Percentiles rank a stretch among this genome's conserved stretches.
phyloP scores from a whole-genome alignment of 30 jellyfish, hydroid and myxozoan species.

The Hydractinia echinata region DNA sequence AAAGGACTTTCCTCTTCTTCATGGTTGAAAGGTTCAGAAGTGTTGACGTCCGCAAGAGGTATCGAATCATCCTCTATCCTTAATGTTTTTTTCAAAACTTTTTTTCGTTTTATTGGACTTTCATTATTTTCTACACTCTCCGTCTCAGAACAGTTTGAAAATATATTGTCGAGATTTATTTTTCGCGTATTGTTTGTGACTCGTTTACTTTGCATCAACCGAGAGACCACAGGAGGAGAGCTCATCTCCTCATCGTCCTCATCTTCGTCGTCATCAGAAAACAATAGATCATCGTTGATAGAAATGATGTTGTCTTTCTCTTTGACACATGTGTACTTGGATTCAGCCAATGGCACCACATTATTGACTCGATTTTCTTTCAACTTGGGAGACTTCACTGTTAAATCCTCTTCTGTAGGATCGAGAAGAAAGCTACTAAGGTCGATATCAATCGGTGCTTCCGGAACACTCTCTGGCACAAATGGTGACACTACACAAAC shows the following conservation, averaged over 20 bases:
- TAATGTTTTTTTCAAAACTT: not conserved
- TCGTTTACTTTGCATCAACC: not conserved
- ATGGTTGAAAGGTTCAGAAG: not conserved
- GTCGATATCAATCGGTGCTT: constrained; percentile 22
- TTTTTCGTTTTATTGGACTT: too few species aligned
- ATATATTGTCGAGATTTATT: not conserved
- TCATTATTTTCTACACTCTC: not conserved
- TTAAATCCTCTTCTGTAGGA: not conserved
- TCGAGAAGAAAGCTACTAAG: constrained; percentile 22
- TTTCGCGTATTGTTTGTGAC: not conserved
- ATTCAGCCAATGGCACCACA: not conserved
- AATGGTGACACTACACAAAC: constrained; percentile 7
- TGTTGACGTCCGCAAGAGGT: not conserved
- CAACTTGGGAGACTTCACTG: not conserved
- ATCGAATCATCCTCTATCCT: not conserved
- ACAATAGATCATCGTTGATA: not conserved
- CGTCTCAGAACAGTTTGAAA: not conserved
- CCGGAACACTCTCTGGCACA: constrained; percentile 13
- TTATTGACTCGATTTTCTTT: not conserved
- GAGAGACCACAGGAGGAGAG: constrained; percentile 75
- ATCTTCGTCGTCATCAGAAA: not conserved
- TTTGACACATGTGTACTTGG: not conserved
- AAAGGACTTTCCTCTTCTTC: constrained; percentile 20
- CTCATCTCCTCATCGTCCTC: constrained; percentile 51
- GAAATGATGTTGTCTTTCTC: not conserved